Percentiles rank a stretch among this genome's conserved stretches.
Evolutionary conservation across 2,113 vertebrate species (phyloP).

Genomic region (Taxidea taxus): DNA sequence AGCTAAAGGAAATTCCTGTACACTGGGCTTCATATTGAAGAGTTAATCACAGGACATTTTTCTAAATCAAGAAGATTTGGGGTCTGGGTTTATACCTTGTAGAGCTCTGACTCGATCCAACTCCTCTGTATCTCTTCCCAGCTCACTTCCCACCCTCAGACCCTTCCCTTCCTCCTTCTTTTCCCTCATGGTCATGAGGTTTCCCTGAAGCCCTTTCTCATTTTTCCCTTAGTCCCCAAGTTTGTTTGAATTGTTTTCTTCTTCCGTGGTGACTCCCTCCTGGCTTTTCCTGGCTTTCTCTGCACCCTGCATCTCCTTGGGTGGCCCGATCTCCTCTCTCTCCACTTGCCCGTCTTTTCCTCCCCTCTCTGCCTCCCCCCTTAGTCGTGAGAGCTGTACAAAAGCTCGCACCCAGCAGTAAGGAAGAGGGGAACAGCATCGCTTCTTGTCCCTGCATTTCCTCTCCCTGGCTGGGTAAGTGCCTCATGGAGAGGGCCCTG

Average conservation of each 20-base stretch:
- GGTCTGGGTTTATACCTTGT: background rate
- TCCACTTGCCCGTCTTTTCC: background rate
- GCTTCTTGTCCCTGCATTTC: background rate
- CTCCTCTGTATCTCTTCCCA: background rate
- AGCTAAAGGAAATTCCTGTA: background rate
- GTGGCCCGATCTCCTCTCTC: constrained; percentile 50
- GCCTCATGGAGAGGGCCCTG: constrained; percentile 3
- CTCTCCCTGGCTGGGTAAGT: background rate
- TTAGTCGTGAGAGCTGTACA: background rate
- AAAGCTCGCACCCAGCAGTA: background rate
- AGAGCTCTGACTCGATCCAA: background rate
- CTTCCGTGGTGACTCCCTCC: background rate
- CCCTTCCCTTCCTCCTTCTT: background rate
- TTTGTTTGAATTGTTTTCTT: background rate
- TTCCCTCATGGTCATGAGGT: background rate
- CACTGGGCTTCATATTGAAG: background rate
- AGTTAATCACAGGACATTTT: background rate
- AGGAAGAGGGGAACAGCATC: background rate
- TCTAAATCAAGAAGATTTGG: background rate
- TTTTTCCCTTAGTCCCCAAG: background rate
- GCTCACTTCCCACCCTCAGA: background rate
- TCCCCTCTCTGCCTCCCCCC: background rate
- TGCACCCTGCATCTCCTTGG: constrained; percentile 37
- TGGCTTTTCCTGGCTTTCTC: constrained; percentile 38
- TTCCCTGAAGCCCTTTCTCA: background rate